Evolutionary conservation across 2,888 invertebrate genomes (phyloP), one percentile per base, ranked within the genome.

Genomic region (Drosophila merina): DNA sequence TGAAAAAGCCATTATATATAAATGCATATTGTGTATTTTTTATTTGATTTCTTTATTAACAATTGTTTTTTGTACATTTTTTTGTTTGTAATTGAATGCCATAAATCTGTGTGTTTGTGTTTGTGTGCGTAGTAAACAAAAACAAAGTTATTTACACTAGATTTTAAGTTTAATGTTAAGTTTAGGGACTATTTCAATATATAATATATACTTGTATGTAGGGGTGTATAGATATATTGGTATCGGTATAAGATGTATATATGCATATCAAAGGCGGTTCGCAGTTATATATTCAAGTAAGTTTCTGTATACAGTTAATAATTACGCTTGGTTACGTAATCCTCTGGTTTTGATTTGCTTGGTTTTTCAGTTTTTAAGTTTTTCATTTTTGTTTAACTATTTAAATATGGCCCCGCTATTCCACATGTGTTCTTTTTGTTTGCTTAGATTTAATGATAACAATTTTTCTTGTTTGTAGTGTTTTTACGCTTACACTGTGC

Each of bases 381-480:
- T 59, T 73, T 59, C 63, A 40, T 68, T 66, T 66, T 44, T 26
- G 64, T 82, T 87, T 69, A 85, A 85, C 88, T 86, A 88, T 88
- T 88, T 88, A 89, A 89, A 90, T 91, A 91, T 91, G 91, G 91
- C 91, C 91, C 91, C 91, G 91, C 91, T 91, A 91, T 91, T 91
- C 91, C 91, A 91, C 91, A 91, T 80, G 86, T 88, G 79, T 89
- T 86, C 82, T 77, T 72, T 77, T 87, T 57, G 45, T 77, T 86
- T 78, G 63, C 78, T 79, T 89, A 76, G 10, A 85, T 40, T 75
- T 74, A 78, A 88, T 79, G 77, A 79, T 88, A 85, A 80, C 67
- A 60, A 67, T 78, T 75, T 36, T 42, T 68, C 55, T 44, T 63
- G 44, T 57, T 63, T 47, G 62, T 28, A 55, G 57, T 51, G 69